Base-by-base conservation (phyloP, 2,888 invertebrate genomes). In the Hypselothyrea guttata region DNA sequence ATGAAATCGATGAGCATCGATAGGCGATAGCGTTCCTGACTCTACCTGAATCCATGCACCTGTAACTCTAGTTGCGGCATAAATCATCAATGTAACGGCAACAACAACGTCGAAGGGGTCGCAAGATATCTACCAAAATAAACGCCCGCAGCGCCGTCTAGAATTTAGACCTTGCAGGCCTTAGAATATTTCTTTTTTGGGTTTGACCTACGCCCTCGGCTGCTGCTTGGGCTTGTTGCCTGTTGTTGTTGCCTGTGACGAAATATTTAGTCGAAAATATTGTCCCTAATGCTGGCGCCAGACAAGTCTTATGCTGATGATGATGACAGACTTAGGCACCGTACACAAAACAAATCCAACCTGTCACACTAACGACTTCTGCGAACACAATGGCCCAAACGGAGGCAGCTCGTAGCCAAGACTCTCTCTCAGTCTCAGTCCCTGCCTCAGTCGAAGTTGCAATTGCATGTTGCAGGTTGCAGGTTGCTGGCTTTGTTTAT, bases 281-380 rank as follows among this genome's bases (percentile, higher is more conserved):
- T 84, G 75, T 75, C 77, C 85, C 83, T 89, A 89, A 89, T 88
- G 84, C 89, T 90, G 89, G 90, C 89, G 90, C 89, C 88, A 88
- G 88, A 89, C 89, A 83, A 79, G 75, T 81, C 87, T 86, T 75
- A 81, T 79, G 79, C 75, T 84, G 86, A 86, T 84, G 79, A 81
- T 85, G 81, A 82, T 86, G 82, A 86, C 83, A 83, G 86, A 86
- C 86, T 83, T 78, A 86, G 83, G 82, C 85, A 86, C 71, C 75
- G 66, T 64, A 86, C 56, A 85, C 84, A 84, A 83, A 76, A 74
- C 86, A 88, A 87, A 87, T 84, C 77, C 84, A 89, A 89, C 86
- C 87, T 87, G 84, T 87, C 87, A 84, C 86, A 86, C 87, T 88
- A 88, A 88, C 88, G 88, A 88, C 87, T 88, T 88, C 88, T 86